Conservation (phyloP, 1,140 invertebrate species). For the Thalassaphorura encarpata region DNA sequence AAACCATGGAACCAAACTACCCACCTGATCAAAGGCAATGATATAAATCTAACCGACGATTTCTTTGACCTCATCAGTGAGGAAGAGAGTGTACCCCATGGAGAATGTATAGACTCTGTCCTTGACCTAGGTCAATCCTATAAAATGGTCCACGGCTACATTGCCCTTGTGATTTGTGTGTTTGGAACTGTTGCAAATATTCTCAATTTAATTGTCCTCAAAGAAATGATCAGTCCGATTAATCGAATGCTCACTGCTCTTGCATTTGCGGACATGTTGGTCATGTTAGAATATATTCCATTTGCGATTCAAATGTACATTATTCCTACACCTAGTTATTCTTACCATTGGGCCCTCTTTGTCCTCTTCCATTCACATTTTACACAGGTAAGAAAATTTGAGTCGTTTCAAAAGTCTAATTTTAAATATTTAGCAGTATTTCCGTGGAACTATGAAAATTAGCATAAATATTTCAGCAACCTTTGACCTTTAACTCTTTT, state of each 20-base stretch:
- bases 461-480: too few relatives aligned
- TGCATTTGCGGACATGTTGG: slow-evolving; percentile 78
- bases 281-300: slow-evolving; percentile 89
- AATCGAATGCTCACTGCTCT: slow-evolving; percentile 80
- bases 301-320: slow-evolving; percentile 73
- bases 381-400: too few relatives aligned
- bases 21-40: not conserved
- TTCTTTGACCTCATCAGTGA: not conserved
- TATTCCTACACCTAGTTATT: slow-evolving; percentile 42
- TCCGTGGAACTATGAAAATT: too few relatives aligned
- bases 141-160: slow-evolving; percentile 51
- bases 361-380: slow-evolving; percentile 76
- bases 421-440: too few relatives aligned
- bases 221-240: slow-evolving; percentile 82
- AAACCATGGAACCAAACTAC: not conserved
- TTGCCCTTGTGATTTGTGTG: slow-evolving; percentile 62
- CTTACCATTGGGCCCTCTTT: slow-evolving; percentile 68
- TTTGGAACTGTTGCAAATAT: slow-evolving; percentile 80
- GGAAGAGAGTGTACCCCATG: not conserved
- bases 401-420: too few relatives aligned
- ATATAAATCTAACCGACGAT: not conserved
- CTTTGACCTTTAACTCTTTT: too few relatives aligned
- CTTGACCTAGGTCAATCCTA: slow-evolving; percentile 35
- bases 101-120: not conserved
- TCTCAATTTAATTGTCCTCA: slow-evolving; percentile 74